Evolutionary conservation across 2,113 vertebrate species (phyloP), one percentile per base, ranked within the genome.

Genomic region (Tyrannus savana): DNA sequence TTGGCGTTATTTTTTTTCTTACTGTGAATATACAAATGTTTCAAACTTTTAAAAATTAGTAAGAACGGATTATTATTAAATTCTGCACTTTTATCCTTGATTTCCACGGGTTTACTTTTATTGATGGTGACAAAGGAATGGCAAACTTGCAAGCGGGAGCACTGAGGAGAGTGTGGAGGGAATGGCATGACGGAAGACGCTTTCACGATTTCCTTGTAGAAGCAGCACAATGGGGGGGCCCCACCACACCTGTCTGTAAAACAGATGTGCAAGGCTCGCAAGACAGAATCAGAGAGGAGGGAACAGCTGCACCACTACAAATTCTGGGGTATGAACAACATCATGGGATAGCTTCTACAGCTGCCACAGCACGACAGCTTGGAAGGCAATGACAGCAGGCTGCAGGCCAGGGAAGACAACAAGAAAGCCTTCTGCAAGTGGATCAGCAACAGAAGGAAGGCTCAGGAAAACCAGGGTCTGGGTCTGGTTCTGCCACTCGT

Each of bases 341-440:
- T 50, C 41, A 59, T 2, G 4, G 41, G 30, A 55, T 3, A 52
- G 52, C 12, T 59, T 44, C 50, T 55, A 35, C 5, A 46, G 19
- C 24, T 60, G 44, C 35, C 67, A 53, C 19, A 78, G n/a, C 15
- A 46, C 0, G 0, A 53, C 28, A 53, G 21, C 50, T 9, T 55
- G 46, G 62, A 64, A 60, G 27, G 55, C 42, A 86, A 52, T 0
- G 2, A 37, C 17, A 68, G 50, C 24, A 39, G 47, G 14, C n/a
- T 53, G 53, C 27, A 33, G 24, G 9, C 39, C 39, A 30, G 15
- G 35, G 47, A 74, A 80, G 44, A 25, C 37, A 63, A 24, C 1
- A 11, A 30, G 24, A 60, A 72, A 80, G 35, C 46, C 24, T 41
- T 56, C 52, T 62, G 63, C 42, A 72, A 64, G 28, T 17, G 21